These are phyloP conservation scores for Turnix velox DNA, from an alignment of 2,113 vertebrate genomes.

Conservation along the genomic window DNA sequence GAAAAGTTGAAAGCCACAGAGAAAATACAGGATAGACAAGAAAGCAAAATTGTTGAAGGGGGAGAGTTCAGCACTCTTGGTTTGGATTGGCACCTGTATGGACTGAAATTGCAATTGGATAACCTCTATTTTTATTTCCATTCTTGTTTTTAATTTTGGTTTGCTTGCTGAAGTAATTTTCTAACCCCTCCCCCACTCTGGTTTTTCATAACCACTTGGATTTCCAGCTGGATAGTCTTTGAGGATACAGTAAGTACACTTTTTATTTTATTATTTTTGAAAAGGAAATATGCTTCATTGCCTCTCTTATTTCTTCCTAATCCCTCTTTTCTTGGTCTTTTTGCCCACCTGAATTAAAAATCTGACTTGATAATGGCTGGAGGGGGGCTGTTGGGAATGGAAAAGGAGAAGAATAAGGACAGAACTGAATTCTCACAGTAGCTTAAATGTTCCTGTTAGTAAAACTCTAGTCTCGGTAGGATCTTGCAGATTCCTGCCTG, in stretches of 20 bases:
- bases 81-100: constrained; percentile 73
- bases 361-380: not conserved
- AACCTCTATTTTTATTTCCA: constrained; percentile 64
- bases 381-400: not conserved
- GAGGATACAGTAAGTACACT: constrained; percentile 75
- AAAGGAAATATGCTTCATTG: not conserved
- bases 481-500: constrained; percentile 27
- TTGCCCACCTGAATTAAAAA: not conserved
- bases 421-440: not conserved
- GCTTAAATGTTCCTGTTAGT: not conserved
- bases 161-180: constrained; percentile 64
- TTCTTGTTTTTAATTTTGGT: constrained; percentile 53
- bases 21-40: constrained; percentile 49
- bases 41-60: constrained; percentile 40
- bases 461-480: not conserved
- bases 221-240: constrained; percentile 73
- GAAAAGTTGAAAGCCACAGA: constrained; percentile 65
- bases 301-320: not conserved
- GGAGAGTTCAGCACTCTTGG: constrained; percentile 41
- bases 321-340: not conserved
- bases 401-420: not conserved
- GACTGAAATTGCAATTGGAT: constrained; percentile 82
- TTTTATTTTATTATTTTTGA: constrained; percentile 20
- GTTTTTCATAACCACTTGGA: constrained; percentile 59
- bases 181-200: not conserved